phyloP scores from a whole-genome alignment of 2,113 vertebrate species.

The Crotophaga sulcirostris region DNA sequence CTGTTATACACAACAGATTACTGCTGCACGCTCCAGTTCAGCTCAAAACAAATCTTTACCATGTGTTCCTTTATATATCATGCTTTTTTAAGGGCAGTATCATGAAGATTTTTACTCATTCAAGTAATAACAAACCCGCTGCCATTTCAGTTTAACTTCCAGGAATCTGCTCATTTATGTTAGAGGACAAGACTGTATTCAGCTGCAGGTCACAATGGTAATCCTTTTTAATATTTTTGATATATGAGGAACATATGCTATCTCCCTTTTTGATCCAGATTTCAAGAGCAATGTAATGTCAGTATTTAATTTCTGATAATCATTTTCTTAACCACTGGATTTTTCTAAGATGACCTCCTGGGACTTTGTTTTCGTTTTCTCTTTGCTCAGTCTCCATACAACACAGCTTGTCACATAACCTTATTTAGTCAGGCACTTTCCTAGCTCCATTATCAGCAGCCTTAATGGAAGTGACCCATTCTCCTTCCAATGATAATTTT shows the following conservation, averaged over 20 bases:
- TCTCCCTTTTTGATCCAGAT: neutral
- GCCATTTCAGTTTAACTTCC: neutral
- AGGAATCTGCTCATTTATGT: neutral
- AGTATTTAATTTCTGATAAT: neutral
- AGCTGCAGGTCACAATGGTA: neutral
- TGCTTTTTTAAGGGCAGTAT: neutral
- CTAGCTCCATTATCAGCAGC: neutral
- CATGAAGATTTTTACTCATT: neutral
- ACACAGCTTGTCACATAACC: neutral
- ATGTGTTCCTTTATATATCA: neutral
- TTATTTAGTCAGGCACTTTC: neutral
- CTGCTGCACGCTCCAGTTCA: neutral
- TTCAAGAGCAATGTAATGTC: constrained; percentile 25
- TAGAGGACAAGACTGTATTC: neutral
- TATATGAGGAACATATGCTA: neutral
- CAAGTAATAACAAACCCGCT: neutral
- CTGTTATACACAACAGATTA: neutral
- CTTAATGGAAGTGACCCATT: neutral
- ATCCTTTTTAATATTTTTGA: neutral
- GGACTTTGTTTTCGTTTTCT: neutral
- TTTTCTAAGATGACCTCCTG: neutral
- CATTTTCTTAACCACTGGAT: neutral
- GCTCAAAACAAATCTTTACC: neutral
- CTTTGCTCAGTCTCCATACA: neutral
- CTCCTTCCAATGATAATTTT: neutral